These are phyloP conservation scores for Artibeus jamaicensis DNA, from an alignment of 2,797 vertebrate species.

Conservation along the genomic window DNA sequence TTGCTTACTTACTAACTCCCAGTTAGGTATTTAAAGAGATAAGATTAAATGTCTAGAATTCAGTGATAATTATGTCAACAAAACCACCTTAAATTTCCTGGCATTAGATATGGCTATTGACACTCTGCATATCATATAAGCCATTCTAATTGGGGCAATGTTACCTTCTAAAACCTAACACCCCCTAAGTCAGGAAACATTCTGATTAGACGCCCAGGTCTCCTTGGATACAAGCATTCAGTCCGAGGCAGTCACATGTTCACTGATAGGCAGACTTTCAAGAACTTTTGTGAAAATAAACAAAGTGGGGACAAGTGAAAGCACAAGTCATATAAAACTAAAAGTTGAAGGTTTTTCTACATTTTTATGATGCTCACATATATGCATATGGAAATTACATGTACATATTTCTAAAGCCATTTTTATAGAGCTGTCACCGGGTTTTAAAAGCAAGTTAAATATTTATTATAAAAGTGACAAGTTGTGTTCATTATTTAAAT, in stretches of 20 bases:
- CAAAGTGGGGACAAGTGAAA: neutral
- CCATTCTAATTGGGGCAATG: constrained; percentile 49
- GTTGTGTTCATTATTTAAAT: neutral
- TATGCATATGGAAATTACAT: neutral
- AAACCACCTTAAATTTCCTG: constrained; percentile 55
- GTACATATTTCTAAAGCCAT: neutral
- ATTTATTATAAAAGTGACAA: constrained; percentile 10
- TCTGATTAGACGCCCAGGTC: constrained; percentile 27
- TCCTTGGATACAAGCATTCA: constrained; percentile 38
- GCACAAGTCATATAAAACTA: neutral
- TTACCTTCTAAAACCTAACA: constrained; percentile 52
- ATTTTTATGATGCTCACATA: constrained; percentile 6
- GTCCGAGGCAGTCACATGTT: neutral
- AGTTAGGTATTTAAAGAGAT: constrained; percentile 66
- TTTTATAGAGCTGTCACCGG: neutral
- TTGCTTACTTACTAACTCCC: constrained; percentile 45
- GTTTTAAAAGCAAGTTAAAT: constrained; percentile 9
- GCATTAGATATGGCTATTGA: constrained; percentile 67
- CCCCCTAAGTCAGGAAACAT: constrained; percentile 32
- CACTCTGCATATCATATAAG: constrained; percentile 56
- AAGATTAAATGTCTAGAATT: constrained; percentile 71
- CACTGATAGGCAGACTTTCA: constrained; percentile 30
- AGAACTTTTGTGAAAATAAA: constrained; percentile 40
- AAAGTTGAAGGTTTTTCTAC: neutral
- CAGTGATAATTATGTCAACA: constrained; percentile 70